Percentiles rank a stretch among this genome's conserved stretches.
phyloP scores from a whole-genome alignment of 1,140 invertebrate genomes.

The Cydia splendana region DNA sequence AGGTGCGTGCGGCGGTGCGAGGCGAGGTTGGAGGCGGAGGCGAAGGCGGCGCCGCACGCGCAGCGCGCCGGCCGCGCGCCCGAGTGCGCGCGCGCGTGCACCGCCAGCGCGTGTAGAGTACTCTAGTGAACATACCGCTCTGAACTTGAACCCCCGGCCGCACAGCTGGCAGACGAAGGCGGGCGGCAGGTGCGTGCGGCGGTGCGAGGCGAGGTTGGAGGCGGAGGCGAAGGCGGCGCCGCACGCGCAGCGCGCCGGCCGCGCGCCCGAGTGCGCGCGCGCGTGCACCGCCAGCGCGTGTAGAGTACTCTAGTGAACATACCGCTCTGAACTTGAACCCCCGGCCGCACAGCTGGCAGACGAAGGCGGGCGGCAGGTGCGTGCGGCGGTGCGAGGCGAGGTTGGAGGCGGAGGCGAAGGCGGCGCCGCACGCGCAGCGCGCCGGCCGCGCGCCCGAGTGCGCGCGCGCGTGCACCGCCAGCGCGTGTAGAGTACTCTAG shows the following conservation, averaged over 20 bases:
- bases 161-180: constrained; percentile 42
- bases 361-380: constrained; percentile 41
- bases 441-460: constrained; percentile 83
- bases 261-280: constrained; percentile 81
- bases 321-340: constrained; percentile 45
- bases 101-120: constrained; percentile 60
- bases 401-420: constrained; percentile 63
- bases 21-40: constrained; percentile 56
- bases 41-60: constrained; percentile 64
- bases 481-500: constrained; percentile 39
- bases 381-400: constrained; percentile 45
- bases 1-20: constrained; percentile 44
- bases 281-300: constrained; percentile 77
- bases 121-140: constrained; percentile 36
- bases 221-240: constrained; percentile 71
- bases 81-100: constrained; percentile 80
- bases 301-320: neutral
- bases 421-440: constrained; percentile 68
- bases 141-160: constrained; percentile 41
- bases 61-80: constrained; percentile 82
- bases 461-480: constrained; percentile 78
- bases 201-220: constrained; percentile 49
- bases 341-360: constrained; percentile 41
- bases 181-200: constrained; percentile 41
- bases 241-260: constrained; percentile 77